Percentiles rank a stretch among this genome's conserved stretches.
Conservation (phyloP, 2,888 invertebrate genomes). For the Drosophila affinis region DNA sequence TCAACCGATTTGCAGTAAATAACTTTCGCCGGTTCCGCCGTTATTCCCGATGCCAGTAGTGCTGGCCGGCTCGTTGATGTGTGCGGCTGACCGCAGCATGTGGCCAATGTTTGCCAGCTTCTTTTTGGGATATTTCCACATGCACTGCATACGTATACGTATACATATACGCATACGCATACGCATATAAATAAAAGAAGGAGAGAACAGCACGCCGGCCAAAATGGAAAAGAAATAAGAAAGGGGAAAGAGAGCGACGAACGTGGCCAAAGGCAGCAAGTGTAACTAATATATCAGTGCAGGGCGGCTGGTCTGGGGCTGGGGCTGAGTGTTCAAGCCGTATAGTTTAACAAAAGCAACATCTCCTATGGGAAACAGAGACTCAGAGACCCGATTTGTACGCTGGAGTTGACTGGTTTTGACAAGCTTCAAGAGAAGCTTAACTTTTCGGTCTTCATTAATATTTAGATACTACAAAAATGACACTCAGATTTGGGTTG, state of each 20-base stretch:
- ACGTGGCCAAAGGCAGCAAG: constrained; percentile 45
- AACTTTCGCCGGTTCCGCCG: constrained; percentile 66
- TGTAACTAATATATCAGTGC: constrained; percentile 72
- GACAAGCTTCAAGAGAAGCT: too few species aligned
- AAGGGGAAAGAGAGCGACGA: constrained; percentile 6
- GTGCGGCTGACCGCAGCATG: constrained; percentile 76
- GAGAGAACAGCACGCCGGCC: not conserved
- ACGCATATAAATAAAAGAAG: constrained; percentile 54
- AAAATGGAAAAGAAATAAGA: not conserved
- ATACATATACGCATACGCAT: not conserved
- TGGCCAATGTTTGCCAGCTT: constrained; percentile 48
- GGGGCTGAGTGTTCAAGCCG: constrained; percentile 15
- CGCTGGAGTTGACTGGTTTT: too few species aligned
- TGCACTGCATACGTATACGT: constrained; percentile 21
- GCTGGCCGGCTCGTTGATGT: constrained; percentile 66
- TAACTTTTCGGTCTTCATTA: too few species aligned
- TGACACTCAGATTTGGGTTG: too few species aligned
- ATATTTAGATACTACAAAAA: too few species aligned
- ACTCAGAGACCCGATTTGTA: too few species aligned
- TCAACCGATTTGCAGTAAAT: constrained; percentile 74
- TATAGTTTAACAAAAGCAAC: constrained; percentile 5
- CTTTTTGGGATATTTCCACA: constrained; percentile 39
- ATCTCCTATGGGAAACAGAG: too few species aligned
- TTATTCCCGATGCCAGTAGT: constrained; percentile 23
- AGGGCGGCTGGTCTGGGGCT: not conserved